phyloP scores from a whole-genome alignment of 2,113 vertebrate species.

The Colaptes auratus region DNA sequence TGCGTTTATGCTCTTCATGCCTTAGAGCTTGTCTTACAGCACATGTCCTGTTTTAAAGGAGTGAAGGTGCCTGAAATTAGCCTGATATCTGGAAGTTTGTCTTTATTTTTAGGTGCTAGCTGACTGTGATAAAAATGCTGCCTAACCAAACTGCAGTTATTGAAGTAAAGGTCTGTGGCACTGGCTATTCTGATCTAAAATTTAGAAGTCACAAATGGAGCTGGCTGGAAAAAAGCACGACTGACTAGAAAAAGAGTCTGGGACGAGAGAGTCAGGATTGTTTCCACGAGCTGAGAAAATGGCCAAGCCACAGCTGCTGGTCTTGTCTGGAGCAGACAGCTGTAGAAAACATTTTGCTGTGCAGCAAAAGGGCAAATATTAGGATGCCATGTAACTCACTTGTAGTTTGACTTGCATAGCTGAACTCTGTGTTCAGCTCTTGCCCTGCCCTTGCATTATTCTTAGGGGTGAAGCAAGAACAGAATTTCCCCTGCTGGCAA shows the following conservation, averaged over 20 bases:
- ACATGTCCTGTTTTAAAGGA: rapidly evolving
- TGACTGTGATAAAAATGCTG: background rate
- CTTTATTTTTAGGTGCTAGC: background rate
- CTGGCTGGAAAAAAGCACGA: background rate
- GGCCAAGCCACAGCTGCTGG: conserved; percentile 46
- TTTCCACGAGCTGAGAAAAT: conserved; percentile 30
- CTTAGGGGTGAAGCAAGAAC: background rate
- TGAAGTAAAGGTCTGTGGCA: background rate
- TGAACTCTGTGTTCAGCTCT: background rate
- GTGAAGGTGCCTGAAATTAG: background rate
- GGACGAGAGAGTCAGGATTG: background rate
- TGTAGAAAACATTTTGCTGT: conserved; percentile 43
- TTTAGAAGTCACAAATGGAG: background rate
- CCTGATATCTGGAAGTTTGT: background rate
- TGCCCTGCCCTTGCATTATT: background rate
- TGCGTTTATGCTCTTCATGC: background rate
- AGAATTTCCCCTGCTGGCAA: background rate
- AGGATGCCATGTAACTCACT: background rate
- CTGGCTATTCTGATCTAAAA: background rate
- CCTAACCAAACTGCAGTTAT: background rate
- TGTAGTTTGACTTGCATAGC: background rate
- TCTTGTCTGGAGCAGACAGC: conserved; percentile 32
- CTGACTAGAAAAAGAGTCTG: background rate
- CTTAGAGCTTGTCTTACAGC: background rate
- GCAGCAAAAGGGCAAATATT: conserved; percentile 19